Conservation (phyloP, 2,888 invertebrate species). For the Patella ulyssiponensis region DNA sequence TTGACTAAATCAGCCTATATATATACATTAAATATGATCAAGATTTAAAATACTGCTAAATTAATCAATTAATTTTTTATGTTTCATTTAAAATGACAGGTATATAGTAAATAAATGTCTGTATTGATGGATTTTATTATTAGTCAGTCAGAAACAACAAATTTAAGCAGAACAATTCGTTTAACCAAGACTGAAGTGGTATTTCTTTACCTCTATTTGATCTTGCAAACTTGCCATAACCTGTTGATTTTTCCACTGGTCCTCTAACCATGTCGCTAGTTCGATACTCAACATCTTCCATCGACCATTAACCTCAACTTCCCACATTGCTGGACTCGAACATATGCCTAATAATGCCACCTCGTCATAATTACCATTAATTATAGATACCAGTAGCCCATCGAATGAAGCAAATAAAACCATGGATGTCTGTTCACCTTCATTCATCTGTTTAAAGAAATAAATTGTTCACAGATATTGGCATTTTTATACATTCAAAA, state of each 20-base stretch:
- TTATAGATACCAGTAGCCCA: conserved; percentile 79
- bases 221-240: conserved; percentile 84
- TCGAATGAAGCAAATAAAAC: conserved; percentile 81
- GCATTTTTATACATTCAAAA: no score
- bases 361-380: conserved; percentile 75
- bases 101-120: no score
- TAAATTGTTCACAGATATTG: no score
- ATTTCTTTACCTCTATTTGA: conserved; percentile 77
- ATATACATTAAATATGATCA: no score
- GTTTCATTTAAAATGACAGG: no score
- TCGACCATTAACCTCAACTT: conserved; percentile 83
- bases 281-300: conserved; percentile 86
- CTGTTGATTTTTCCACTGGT: conserved; percentile 81
- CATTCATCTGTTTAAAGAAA: conserved; percentile 53
- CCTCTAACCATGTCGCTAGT: conserved; percentile 86
- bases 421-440: conserved; percentile 79
- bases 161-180: not conserved
- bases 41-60: no score
- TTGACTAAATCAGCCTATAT: conserved; percentile 83
- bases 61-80: no score
- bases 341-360: conserved; percentile 80
- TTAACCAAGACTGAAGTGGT: not conserved
- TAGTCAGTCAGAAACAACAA: no score
- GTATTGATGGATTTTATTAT: no score
- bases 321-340: conserved; percentile 84